phyloP scores from a whole-genome alignment of 2,888 invertebrate genomes.

The Mystacides longicornis region DNA sequence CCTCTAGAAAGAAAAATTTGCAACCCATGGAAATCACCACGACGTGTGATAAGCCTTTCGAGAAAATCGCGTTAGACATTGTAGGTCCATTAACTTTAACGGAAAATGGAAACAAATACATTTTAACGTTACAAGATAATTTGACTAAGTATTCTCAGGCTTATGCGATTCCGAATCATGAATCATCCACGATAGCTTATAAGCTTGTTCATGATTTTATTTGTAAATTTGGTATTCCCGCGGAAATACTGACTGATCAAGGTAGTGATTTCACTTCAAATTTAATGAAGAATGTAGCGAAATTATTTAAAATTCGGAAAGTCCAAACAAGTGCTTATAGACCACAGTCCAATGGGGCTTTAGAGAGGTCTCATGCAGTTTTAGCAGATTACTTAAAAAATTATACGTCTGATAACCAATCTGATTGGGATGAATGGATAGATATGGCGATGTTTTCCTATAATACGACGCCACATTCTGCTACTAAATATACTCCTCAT shows the following conservation, averaged over 20 bases:
- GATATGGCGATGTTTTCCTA: slow-evolving; percentile 29
- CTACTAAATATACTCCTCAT: slow-evolving; percentile 29
- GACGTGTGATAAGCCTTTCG: slow-evolving; percentile 27
- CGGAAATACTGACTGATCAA: slow-evolving; percentile 47
- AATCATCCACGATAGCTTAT: slow-evolving; percentile 30
- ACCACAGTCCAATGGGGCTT: slow-evolving; percentile 29
- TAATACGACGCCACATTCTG: slow-evolving; percentile 29
- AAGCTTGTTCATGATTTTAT: slow-evolving; percentile 25
- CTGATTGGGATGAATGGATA: slow-evolving; percentile 31
- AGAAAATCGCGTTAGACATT: slow-evolving; percentile 30
- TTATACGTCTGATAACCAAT: slow-evolving; percentile 28
- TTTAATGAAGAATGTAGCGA: slow-evolving; percentile 28
- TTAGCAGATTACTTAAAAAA: slow-evolving; percentile 30
- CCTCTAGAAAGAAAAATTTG: slow-evolving; percentile 24
- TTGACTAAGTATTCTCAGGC: slow-evolving; percentile 32
- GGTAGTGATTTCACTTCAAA: slow-evolving; percentile 40
- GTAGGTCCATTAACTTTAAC: slow-evolving; percentile 31
- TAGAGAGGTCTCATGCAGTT: slow-evolving; percentile 31
- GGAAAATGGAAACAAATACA: slow-evolving; percentile 29
- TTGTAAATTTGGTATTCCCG: slow-evolving; percentile 33
- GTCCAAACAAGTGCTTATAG: slow-evolving; percentile 30
- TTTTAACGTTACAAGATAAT: slow-evolving; percentile 32
- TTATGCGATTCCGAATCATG: slow-evolving; percentile 29
- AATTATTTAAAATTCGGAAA: slow-evolving; percentile 30
- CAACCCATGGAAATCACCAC: slow-evolving; percentile 31